These are phyloP conservation scores for Aphidius colemani DNA, from an alignment of 2,888 invertebrate genomes.

Conservation along the genomic window DNA sequence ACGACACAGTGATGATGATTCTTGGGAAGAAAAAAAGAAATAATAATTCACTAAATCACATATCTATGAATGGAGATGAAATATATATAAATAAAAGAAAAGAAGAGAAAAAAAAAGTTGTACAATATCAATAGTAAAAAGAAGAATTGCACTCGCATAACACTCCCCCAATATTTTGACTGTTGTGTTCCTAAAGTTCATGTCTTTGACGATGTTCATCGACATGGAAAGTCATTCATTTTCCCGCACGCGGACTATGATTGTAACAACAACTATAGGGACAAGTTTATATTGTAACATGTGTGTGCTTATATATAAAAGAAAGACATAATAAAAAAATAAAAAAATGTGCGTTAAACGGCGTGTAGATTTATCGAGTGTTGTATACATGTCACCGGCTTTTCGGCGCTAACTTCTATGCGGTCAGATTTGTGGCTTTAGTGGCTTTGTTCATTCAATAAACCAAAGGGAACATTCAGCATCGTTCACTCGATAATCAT, in stretches of 20 bases:
- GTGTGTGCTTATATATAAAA: background rate
- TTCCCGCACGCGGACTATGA: constrained; percentile 32
- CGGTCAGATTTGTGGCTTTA: constrained; percentile 58
- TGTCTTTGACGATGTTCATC: constrained; percentile 54
- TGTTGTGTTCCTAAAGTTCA: constrained; percentile 54
- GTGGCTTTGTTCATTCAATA: constrained; percentile 23
- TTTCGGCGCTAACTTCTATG: constrained; percentile 39
- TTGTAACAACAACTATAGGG: background rate
- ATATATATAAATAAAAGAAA: no score
- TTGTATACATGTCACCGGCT: constrained; percentile 34
- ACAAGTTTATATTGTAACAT: constrained; percentile 5
- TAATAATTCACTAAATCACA: no score
- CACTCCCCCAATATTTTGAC: constrained; percentile 61
- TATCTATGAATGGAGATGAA: no score
- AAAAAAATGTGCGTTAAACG: constrained; percentile 25
- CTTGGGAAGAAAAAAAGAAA: no score
- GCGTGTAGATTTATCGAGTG: constrained; percentile 54
- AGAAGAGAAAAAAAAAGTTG: background rate
- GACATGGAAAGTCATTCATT: constrained; percentile 59
- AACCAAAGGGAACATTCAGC: constrained; percentile 4
- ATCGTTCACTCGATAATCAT: background rate
- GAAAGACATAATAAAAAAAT: constrained; percentile 4
- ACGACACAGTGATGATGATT: no score
- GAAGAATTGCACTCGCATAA: constrained; percentile 30
- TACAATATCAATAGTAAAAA: constrained; percentile 10